Evolutionary conservation across 2,113 vertebrate genomes (phyloP), one percentile per base, ranked within the genome.

Genomic region (Labeo rohita): DNA sequence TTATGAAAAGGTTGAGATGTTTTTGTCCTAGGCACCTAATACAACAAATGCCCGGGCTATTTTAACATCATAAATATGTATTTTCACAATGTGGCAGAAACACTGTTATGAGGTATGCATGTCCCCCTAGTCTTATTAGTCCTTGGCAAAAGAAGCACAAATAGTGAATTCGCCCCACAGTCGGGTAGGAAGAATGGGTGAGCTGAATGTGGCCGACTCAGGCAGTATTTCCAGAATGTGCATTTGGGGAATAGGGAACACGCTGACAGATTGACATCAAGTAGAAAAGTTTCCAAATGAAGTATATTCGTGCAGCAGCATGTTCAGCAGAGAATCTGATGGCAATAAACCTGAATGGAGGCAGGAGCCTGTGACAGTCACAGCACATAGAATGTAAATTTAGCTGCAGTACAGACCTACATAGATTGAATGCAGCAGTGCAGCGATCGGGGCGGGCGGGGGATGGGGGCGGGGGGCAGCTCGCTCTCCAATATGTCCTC

Each of bases 321-420:
- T 68, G 63, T 88, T 78, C n/a, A 49, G 63, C 70, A 68, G 79
- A 65, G 63, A 65, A 68, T 72, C 39, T 34, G 74, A 56, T 50
- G 78, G 56, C 68, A 72, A 50, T 88, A 63, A 83, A 72, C 21
- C 50, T 73, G 81, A 79, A 74, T 79, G 47, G 61, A 84, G 54
- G 56, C 68, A 75, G 75, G 45, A 54, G 68, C 56, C 43, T 84
- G 56, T 86, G 76, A 84, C 77, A 84, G 15, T 76, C 39, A 81
- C 66, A 84, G 54, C 36, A 80, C 74, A 83, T 65, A 34, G 52
- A 74, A 65, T 85, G 72, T 76, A 80, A 77, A 36, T 82, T 81
- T 72, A 87, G 68, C 70, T 77, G 85, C 76, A 80, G 36, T 84
- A 75, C 56, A 84, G 81, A 63, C 34, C 75, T 79, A 52, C 85